A percentile compares a stretch with the other conserved stretches of the same genome.
phyloP scores from a whole-genome alignment of 2,797 vertebrate species.

The Xenopus petersii region DNA sequence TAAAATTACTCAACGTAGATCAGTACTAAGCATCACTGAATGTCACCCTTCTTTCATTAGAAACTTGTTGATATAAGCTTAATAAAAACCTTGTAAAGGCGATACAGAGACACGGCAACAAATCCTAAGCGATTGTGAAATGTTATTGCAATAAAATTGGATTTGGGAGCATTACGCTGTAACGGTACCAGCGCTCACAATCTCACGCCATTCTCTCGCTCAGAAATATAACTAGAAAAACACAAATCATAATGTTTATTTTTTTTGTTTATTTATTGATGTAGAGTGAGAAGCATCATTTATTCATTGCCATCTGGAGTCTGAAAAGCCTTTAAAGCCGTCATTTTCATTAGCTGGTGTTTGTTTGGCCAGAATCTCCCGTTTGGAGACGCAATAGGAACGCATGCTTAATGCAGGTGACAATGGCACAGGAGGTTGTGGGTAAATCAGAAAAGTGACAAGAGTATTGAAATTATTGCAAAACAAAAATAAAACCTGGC shows the following conservation, averaged over 20 bases:
- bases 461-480: background rate
- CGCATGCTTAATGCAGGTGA: no score
- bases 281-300: slow-evolving; percentile 15
- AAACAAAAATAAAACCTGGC: no score
- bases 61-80: no score
- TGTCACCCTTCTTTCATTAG: no score
- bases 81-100: no score
- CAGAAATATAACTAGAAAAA: no score
- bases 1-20: no score
- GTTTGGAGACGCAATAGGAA: slow-evolving; percentile 5
- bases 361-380: slow-evolving; percentile 38
- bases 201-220: no score
- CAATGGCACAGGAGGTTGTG: no score
- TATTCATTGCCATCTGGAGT: slow-evolving; percentile 44
- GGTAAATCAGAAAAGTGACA: background rate
- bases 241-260: no score
- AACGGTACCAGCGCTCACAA: background rate
- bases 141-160: slow-evolving; percentile 1
- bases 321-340: background rate
- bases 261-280: no score
- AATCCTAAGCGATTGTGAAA: background rate
- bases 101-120: background rate
- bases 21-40: no score
- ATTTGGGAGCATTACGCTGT: background rate
- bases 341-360: slow-evolving; percentile 37